Percentiles rank a stretch among this genome's conserved stretches.
Evolutionary conservation across 2,797 vertebrate genomes (phyloP).

Genomic region (Pitangus sulphuratus): DNA sequence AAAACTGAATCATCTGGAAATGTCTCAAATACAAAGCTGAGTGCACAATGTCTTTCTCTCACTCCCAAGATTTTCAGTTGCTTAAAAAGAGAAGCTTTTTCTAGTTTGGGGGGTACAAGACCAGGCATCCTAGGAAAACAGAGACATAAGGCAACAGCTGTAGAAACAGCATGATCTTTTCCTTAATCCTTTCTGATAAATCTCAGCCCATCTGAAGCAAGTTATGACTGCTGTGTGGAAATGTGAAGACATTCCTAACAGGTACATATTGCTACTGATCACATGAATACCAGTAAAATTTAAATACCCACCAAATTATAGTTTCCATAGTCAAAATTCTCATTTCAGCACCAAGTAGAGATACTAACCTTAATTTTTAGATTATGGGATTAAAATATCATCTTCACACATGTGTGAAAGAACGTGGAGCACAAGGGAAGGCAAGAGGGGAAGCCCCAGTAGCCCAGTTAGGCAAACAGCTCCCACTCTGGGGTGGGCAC

Average conservation of each 20-base stretch:
- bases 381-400: neutral
- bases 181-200: conserved; percentile 29
- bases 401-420: fast-evolving
- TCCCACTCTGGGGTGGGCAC: neutral
- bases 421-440: fast-evolving
- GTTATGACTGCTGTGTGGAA: neutral
- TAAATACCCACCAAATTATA: neutral
- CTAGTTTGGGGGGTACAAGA: neutral
- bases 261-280: neutral
- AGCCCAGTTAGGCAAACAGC: neutral
- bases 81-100: neutral
- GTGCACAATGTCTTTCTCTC: neutral
- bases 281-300: neutral
- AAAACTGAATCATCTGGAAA: neutral
- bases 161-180: conserved; percentile 27
- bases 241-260: neutral
- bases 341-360: neutral
- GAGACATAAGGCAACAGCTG: conserved; percentile 47
- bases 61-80: neutral
- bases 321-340: neutral
- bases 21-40: neutral
- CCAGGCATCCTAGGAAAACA: neutral
- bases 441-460: neutral
- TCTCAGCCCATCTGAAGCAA: neutral
- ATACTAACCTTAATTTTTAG: neutral